Evolutionary conservation across 2,888 invertebrate species (phyloP).

Genomic region (Archips xylosteana): DNA sequence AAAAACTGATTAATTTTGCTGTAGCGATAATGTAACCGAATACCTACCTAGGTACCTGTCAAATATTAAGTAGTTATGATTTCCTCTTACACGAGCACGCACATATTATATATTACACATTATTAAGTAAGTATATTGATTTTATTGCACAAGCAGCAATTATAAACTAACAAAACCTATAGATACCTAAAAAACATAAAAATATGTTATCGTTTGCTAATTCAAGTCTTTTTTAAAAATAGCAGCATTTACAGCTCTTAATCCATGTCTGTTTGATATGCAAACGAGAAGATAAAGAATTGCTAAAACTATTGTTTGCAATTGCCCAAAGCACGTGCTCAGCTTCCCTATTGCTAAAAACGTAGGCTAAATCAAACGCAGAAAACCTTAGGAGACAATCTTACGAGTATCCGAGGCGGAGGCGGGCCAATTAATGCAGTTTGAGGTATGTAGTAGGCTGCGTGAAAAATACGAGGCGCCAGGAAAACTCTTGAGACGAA

Average conservation of each 20-base stretch:
- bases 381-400: conserved; percentile 1
- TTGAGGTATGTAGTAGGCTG: conserved; percentile 49
- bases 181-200: background rate
- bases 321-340: background rate
- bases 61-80: too few species aligned
- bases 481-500: conserved; percentile 67
- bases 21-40: too few species aligned
- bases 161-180: background rate
- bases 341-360: conserved; percentile 3
- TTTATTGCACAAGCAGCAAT: too few species aligned
- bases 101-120: too few species aligned
- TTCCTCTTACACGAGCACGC: too few species aligned
- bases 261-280: conserved; percentile 14
- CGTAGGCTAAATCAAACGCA: background rate
- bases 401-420: conserved; percentile 50
- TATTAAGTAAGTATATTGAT: too few species aligned
- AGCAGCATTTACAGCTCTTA: background rate
- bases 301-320: conserved; percentile 22
- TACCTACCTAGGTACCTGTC: too few species aligned
- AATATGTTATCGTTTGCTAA: background rate
- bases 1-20: too few species aligned
- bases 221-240: conserved; percentile 22
- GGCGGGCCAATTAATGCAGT: conserved; percentile 62
- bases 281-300: conserved; percentile 27
- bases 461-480: conserved; percentile 67